Evolutionary conservation across 2,888 invertebrate species (phyloP), one percentile per base, ranked within the genome.

Genomic region (Ganaspis brasiliensis): DNA sequence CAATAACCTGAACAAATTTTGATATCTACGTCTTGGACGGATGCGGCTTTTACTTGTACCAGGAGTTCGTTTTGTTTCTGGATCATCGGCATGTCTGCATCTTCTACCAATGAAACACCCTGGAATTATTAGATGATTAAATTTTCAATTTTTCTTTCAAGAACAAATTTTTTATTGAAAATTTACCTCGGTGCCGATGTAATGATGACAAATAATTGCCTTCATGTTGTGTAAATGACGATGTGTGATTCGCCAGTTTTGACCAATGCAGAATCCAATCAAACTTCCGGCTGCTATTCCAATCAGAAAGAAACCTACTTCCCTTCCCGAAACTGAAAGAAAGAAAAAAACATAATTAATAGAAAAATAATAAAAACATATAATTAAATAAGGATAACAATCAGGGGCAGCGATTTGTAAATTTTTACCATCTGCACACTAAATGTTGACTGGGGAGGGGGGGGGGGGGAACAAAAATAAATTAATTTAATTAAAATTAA

Each of bases 31-130:
- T 92, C 87, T 83, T 94, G 93, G 24, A 95, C 90, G 4, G 94
- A 93, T 12, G 93, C 93, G 63, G 94, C 94, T 89, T 93, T 94
- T 1, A 95, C 94, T 91, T 93, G 93, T 55, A 95, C 92, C 75
- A 95, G 87, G 67, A 95, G 90, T 78, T 94, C 94, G 85, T 94
- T 92, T 0, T 93, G 92, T 45, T 89, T 91, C 82, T 92, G 91
- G 61, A 93, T 91, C 56, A 89, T 89, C 21, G 94, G 94, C 76
- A 93, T 92, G 84, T 91, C 90, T 19, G 91, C 92, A 85, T 93
- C 93, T 82, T 94, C 93, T 75, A 93, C 91, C 80, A 93, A 88
- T 57, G 92, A 90, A 57, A 93, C 92, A 63, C 93, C 92, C 94
- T 94, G 82, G 63, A 73, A 49, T 70, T 75, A 74, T 26, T 77